Evolutionary conservation across 1,140 invertebrate species (phyloP).

Genomic region (Cephus cinctus): DNA sequence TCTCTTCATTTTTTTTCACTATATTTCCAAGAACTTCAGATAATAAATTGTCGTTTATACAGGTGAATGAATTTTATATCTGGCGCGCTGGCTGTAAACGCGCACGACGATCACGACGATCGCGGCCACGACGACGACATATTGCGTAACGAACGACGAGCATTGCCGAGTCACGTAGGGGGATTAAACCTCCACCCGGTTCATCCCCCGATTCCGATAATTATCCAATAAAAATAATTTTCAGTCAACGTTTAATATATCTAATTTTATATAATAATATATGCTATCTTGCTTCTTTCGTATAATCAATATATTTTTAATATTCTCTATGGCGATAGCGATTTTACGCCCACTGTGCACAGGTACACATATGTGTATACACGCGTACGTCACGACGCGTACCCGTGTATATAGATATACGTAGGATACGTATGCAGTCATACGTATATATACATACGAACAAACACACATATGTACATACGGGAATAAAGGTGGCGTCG

Average conservation of each 20-base stretch:
- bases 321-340: background rate
- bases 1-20: slow-evolving; percentile 25
- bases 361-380: slow-evolving; percentile 24
- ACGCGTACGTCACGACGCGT: background rate
- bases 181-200: too few species aligned
- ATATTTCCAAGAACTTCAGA: slow-evolving; percentile 27
- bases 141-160: too few species aligned
- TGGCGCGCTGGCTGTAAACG: too few species aligned
- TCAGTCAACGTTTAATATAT: slow-evolving; percentile 24
- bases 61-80: too few species aligned
- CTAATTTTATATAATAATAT: slow-evolving; percentile 17
- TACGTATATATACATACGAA: background rate
- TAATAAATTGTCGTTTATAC: too few species aligned
- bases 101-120: too few species aligned
- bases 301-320: slow-evolving; percentile 11
- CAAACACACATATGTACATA: background rate
- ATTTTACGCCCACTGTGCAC: background rate
- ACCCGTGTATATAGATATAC: slow-evolving; percentile 4
- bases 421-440: background rate
- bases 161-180: too few species aligned
- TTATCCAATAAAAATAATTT: slow-evolving; percentile 24
- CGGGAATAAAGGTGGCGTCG: slow-evolving; percentile 1
- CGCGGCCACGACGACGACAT: too few species aligned
- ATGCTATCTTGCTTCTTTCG: slow-evolving; percentile 17
- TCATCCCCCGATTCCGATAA: slow-evolving; percentile 7